Conservation (phyloP, 2,888 invertebrate species). For the Masnerella sp. region DNA sequence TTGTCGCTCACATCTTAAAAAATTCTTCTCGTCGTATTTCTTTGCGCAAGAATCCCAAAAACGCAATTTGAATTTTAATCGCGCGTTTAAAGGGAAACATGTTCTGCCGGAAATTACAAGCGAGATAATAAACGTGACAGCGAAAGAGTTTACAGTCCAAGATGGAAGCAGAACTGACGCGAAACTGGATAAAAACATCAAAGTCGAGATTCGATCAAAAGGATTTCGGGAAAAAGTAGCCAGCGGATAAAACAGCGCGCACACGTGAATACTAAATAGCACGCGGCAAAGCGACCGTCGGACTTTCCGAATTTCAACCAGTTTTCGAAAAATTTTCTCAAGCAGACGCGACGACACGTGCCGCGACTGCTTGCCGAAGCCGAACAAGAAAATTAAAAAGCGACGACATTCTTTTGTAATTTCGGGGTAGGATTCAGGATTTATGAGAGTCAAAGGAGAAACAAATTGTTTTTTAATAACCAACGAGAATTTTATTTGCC, state of each 20-base stretch:
- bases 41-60: too few relatives aligned
- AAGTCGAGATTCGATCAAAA: slow-evolving; percentile 55
- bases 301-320: slow-evolving; percentile 49
- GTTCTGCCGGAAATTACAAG: slow-evolving; percentile 3
- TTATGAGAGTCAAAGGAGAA: too few relatives aligned
- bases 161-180: slow-evolving; percentile 10
- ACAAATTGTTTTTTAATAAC: too few relatives aligned
- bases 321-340: slow-evolving; percentile 38
- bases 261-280: slow-evolving; percentile 40
- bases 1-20: too few relatives aligned
- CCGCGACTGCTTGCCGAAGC: slow-evolving; percentile 35
- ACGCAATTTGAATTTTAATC: slow-evolving; percentile 12
- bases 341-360: slow-evolving; percentile 30
- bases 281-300: slow-evolving; percentile 15
- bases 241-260: slow-evolving; percentile 32
- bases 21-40: too few relatives aligned
- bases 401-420: too few relatives aligned
- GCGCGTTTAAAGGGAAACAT: background rate
- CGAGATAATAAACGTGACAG: slow-evolving; percentile 1
- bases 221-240: slow-evolving; percentile 46
- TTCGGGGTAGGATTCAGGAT: too few relatives aligned
- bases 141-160: slow-evolving; percentile 11
- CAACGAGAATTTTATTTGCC: too few relatives aligned
- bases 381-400: slow-evolving; percentile 56
- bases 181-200: slow-evolving; percentile 34